These are phyloP conservation scores for Tyto alba DNA, from an alignment of 2,113 vertebrate species.

Conservation along the genomic window DNA sequence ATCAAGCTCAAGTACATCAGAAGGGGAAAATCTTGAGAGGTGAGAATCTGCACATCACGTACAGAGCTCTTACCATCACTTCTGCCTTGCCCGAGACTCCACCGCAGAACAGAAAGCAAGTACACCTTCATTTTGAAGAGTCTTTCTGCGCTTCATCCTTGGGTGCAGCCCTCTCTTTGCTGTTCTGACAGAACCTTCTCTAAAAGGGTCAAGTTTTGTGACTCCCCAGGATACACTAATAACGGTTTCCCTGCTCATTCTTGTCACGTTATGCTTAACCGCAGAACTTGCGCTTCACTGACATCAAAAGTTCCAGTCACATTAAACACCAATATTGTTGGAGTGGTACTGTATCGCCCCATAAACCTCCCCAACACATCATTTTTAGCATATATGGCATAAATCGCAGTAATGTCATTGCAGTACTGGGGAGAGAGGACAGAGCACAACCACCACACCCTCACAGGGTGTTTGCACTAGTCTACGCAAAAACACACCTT, in stretches of 20 bases:
- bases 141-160: neutral
- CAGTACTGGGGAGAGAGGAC: neutral
- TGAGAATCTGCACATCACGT: rapidly evolving
- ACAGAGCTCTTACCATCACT: neutral
- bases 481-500: neutral
- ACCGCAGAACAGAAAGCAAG: neutral
- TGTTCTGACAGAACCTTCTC: neutral
- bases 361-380: neutral
- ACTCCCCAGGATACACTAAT: neutral
- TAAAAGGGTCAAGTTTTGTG: neutral
- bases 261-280: rapidly evolving
- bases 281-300: rapidly evolving
- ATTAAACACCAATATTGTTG: rapidly evolving
- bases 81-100: neutral
- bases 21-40: neutral
- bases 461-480: neutral
- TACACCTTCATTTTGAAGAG: rapidly evolving
- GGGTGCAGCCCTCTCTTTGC: neutral
- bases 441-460: neutral
- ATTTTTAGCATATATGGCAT: rapidly evolving
- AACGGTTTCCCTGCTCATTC: neutral
- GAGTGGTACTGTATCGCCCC: neutral
- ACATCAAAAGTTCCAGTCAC: neutral
- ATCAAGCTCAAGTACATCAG: rapidly evolving
- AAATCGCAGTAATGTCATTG: neutral